Percentiles rank a stretch among this genome's conserved stretches.
Evolutionary conservation across 1,140 invertebrate genomes (phyloP).

Genomic region (Aphelinus certus): DNA sequence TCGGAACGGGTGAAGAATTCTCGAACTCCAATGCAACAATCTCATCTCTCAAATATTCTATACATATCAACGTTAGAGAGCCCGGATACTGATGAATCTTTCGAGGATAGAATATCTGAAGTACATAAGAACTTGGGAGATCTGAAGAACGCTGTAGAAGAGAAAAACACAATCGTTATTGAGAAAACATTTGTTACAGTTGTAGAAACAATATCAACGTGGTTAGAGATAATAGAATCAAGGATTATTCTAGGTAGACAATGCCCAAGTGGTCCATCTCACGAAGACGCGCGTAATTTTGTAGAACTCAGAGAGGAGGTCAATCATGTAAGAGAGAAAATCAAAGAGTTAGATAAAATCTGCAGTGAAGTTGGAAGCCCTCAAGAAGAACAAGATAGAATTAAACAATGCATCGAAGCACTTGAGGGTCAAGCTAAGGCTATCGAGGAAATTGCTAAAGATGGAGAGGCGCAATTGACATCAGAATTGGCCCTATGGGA

Average conservation of each 20-base stretch:
- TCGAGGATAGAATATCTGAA: constrained; percentile 66
- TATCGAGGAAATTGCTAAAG: constrained; percentile 65
- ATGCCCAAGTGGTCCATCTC: constrained; percentile 46
- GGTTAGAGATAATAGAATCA: constrained; percentile 85
- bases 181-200: constrained; percentile 78
- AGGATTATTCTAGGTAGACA: constrained; percentile 74
- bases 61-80: constrained; percentile 71
- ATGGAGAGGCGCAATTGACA: constrained; percentile 68
- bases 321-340: constrained; percentile 61
- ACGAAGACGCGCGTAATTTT: constrained; percentile 52
- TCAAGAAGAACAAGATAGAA: constrained; percentile 57
- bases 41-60: constrained; percentile 68
- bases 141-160: constrained; percentile 72
- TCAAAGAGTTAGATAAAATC: constrained; percentile 55
- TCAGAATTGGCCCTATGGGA: constrained; percentile 75
- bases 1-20: constrained; percentile 67
- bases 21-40: constrained; percentile 64
- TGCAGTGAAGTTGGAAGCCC: constrained; percentile 60
- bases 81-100: constrained; percentile 62
- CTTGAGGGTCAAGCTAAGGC: constrained; percentile 63
- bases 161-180: constrained; percentile 70
- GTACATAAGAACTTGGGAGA: constrained; percentile 69
- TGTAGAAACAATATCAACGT: constrained; percentile 81
- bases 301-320: constrained; percentile 67
- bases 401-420: constrained; percentile 62